Conservation (phyloP, 2,113 vertebrate genomes). For the Misgurnus anguillicaudatus region DNA sequence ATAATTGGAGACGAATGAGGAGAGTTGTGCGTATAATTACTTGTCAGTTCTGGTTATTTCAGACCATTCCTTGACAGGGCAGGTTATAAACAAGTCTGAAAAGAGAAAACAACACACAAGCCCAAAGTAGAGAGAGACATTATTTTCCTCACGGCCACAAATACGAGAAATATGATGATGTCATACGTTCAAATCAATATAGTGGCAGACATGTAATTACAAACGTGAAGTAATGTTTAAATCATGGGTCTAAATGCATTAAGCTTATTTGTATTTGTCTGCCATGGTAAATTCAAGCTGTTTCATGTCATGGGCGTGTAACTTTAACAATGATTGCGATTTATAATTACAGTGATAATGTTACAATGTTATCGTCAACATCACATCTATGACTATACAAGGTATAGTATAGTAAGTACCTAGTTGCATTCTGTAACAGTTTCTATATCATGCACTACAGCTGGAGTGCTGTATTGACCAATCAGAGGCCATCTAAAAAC, state of each 20-base stretch:
- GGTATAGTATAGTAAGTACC: too few relatives aligned
- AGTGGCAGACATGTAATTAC: not conserved
- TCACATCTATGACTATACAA: too few relatives aligned
- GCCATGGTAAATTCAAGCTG: too few relatives aligned
- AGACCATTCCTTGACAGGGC: conserved; percentile 33
- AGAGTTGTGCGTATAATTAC: conserved; percentile 48
- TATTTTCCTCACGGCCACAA: not conserved
- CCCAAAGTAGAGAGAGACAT: not conserved
- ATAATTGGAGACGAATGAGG: conserved; percentile 50
- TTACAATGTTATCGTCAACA: too few relatives aligned
- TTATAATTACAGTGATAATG: too few relatives aligned
- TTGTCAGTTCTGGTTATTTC: conserved; percentile 52
- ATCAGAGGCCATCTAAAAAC: not conserved
- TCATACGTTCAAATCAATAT: not conserved
- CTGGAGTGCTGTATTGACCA: not conserved
- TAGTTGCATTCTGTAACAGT: too few relatives aligned
- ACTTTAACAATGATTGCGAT: too few relatives aligned
- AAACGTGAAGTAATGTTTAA: conserved; percentile 1
- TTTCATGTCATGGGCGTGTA: too few relatives aligned
- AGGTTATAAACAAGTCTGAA: conserved; percentile 23
- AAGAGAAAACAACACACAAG: conserved; percentile 6
- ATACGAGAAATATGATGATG: not conserved
- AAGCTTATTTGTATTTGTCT: not conserved
- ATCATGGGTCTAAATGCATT: not conserved
- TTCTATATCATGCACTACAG: too few relatives aligned